Conservation (phyloP, 2,797 vertebrate species). For the Rhabdophis nuchalis region DNA sequence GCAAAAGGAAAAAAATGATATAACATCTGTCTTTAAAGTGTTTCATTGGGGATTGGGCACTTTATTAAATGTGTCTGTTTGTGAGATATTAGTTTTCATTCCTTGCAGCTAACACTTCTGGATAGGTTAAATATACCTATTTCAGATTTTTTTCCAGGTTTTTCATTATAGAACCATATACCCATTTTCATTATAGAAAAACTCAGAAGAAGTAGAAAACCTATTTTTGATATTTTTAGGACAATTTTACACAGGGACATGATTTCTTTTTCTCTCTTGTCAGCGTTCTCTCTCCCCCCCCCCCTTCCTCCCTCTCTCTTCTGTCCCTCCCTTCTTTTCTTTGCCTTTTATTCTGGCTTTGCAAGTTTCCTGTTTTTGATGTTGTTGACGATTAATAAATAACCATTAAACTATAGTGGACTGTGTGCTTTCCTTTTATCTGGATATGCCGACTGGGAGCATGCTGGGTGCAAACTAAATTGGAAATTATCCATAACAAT, state of each 20-base stretch:
- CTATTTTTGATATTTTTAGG: conserved; percentile 8
- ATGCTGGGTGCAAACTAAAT: background rate
- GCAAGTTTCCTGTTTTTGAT: background rate
- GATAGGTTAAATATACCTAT: background rate
- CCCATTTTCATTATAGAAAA: background rate
- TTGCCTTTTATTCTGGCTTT: background rate
- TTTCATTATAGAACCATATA: too few relatives aligned
- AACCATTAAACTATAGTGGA: background rate
- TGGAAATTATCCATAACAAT: background rate
- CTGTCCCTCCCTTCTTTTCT: background rate
- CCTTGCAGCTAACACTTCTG: rapidly evolving
- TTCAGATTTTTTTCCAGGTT: background rate
- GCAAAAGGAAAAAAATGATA: conserved; percentile 18
- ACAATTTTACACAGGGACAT: background rate
- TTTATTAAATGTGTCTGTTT: conserved; percentile 21
- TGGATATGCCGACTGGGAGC: background rate
- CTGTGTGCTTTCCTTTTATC: background rate
- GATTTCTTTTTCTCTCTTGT: background rate
- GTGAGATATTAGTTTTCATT: background rate
- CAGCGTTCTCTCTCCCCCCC: background rate
- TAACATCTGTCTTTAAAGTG: background rate
- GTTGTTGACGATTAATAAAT: background rate
- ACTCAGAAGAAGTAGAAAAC: background rate
- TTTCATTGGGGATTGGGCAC: background rate
- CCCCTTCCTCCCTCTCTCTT: background rate